phyloP scores from a whole-genome alignment of 2,113 vertebrate genomes.

The Casuarius casuarius region DNA sequence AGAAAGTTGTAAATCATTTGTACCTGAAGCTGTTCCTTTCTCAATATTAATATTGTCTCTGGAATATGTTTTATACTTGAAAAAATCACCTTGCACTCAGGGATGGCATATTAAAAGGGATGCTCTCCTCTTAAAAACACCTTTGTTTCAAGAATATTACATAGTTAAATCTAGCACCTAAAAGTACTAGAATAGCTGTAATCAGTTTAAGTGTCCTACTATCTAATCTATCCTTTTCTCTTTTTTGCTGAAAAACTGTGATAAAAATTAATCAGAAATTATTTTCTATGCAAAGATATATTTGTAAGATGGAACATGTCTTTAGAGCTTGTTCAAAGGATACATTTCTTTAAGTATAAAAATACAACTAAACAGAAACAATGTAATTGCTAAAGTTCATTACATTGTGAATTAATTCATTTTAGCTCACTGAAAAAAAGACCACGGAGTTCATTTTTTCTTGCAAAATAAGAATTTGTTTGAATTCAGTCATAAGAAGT shows the following conservation, averaged over 20 bases:
- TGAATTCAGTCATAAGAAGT: neutral
- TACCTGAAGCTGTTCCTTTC: neutral
- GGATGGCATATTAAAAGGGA: neutral
- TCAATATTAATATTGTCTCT: neutral
- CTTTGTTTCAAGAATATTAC: neutral
- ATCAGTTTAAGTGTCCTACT: neutral
- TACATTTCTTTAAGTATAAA: fast-evolving
- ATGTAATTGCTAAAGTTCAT: neutral
- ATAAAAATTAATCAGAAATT: neutral
- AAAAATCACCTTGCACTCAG: neutral
- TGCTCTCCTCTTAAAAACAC: neutral
- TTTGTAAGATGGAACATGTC: neutral
- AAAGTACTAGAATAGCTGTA: neutral
- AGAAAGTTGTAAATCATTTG: neutral
- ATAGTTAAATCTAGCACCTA: neutral
- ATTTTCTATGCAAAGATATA: neutral
- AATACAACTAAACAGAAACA: neutral
- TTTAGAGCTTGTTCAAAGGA: neutral
- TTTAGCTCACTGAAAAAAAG: neutral
- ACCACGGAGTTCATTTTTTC: neutral
- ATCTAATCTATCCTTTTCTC: neutral
- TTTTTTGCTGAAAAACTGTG: neutral
- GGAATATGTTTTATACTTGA: neutral
- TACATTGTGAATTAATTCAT: neutral
- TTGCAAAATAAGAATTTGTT: neutral